Base-by-base conservation (phyloP, 2,888 invertebrate species). In the Carpatolechia fugitivella region DNA sequence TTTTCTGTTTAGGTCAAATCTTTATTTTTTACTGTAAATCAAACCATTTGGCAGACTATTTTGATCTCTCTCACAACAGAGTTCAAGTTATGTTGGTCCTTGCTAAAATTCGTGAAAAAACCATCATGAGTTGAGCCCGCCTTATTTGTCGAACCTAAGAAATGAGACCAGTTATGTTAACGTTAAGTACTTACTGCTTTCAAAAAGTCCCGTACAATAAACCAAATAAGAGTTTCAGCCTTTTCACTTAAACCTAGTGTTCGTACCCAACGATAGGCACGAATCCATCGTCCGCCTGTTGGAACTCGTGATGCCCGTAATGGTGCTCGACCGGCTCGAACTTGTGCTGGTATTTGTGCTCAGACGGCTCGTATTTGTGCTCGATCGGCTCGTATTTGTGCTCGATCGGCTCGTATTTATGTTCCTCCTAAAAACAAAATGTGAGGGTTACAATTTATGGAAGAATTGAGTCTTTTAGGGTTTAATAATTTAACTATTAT, bases 241-340 rank as follows among this genome's bases (percentile, higher is more conserved):
- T 4, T 13, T 8, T 11, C n/a, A 1, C 24, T 36, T 24, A 24
- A n/a, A 36, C 3, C 62, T 74, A 82, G 56, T 85, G 85, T 47
- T 77, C 74, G 41, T 66, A 85, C 0, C 77, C 81, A 0, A 69
- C 66, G 0, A 84, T 66, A 0, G 89, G 87, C 0, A 80, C 74
- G 36, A 85, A 90, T 0, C 80, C 85, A 0, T 83, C 81, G 20
- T 85, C 86, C 10, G 69, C 80, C 6, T 75, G 70, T 5, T 69
- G 74, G 52, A 56, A 82, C 10, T 83, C 53, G 1, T 54, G 54
- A 10, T 44, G 44, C 6, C 24, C 6, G 31, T 53, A 50, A 13
- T 52, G 51, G 13, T 55, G 56, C 18, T 55, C 57, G 31, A 31
- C 54, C 4, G 16, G n/a, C 7, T 40, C 47, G 11, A 16, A 14